Evolutionary conservation across 1,140 invertebrate genomes (phyloP), one percentile per base, ranked within the genome.

Genomic region (Drosophila ironensis): DNA sequence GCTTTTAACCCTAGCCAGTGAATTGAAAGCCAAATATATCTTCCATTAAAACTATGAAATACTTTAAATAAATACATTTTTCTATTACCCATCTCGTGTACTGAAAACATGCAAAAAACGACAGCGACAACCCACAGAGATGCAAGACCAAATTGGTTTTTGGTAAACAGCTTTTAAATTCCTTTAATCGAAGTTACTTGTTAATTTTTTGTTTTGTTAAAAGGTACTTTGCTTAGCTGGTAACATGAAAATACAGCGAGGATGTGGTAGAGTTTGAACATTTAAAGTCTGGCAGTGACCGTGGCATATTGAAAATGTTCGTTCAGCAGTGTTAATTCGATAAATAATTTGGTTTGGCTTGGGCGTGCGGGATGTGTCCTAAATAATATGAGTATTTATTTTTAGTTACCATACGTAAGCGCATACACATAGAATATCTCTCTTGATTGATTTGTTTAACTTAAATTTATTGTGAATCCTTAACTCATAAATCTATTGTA

Each of bases 41-140:
- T 82, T 82, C 80, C 80, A 82, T 82, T 84, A 82, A 78, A 82
- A 86, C 19, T 84, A 82, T 86, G 66, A 78, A 84, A 73, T 75
- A 82, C 72, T 84, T 82, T 82, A 51, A 82, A 84, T 82, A 82
- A 82, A 82, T 57, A 76, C 72, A 82, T 45, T 81, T 82, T 82
- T 82, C 77, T 76, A 82, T 75, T 81, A 82, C 53, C 35, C 61
- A 44, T 22, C 17, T 33, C 37, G 42, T 47, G 50, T 59, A 35
- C 35, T 60, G 20, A 41, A 41, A 46, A 72, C 12, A 33, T 22
- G 16, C 47, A 28, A 22, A 19, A 66, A 9, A 52, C 16, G 12
- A n/a, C n/a, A n/a, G n/a, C n/a, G n/a, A n/a, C n/a, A n/a, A n/a
- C 30, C 9, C 44, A 35, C 30, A 14, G 24, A 16, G 16, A 4